These are phyloP conservation scores for Corythaeola cristata DNA, from an alignment of 2,113 vertebrate genomes.

Conservation along the genomic window DNA sequence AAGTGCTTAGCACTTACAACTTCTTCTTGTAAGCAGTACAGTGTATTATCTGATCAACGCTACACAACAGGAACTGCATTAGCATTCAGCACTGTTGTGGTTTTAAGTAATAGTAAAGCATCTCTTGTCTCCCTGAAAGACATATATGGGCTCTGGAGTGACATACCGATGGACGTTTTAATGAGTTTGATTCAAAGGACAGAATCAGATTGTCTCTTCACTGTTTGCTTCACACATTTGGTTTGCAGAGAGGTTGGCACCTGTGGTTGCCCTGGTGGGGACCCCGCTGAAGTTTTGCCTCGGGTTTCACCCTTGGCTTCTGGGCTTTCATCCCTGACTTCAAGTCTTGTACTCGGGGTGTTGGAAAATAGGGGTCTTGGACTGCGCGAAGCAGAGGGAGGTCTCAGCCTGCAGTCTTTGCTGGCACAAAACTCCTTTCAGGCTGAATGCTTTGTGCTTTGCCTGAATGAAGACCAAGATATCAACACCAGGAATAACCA, in stretches of 20 bases:
- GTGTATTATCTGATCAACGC: conserved; percentile 46
- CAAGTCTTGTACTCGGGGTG: background rate
- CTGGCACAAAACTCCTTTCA: background rate
- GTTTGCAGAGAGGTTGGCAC: background rate
- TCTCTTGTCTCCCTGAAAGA: background rate
- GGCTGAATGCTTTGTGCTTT: background rate
- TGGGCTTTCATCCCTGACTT: background rate
- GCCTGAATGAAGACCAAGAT: background rate
- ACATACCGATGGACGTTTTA: background rate
- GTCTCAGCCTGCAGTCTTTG: background rate
- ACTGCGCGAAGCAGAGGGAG: background rate
- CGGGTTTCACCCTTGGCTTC: background rate
- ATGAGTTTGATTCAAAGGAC: background rate
- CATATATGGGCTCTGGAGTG: background rate
- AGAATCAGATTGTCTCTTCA: background rate
- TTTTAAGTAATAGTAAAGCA: conserved; percentile 52
- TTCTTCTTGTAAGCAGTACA: background rate
- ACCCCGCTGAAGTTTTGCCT: background rate
- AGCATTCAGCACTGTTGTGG: conserved; percentile 21
- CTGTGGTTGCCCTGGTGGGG: background rate
- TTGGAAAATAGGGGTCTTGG: background rate
- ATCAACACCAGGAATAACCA: background rate
- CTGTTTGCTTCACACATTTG: background rate
- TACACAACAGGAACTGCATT: conserved; percentile 62
- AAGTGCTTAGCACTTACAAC: background rate